Evolutionary conservation across 2,797 vertebrate genomes (phyloP).

Genomic region (Sebastes wilsoni): DNA sequence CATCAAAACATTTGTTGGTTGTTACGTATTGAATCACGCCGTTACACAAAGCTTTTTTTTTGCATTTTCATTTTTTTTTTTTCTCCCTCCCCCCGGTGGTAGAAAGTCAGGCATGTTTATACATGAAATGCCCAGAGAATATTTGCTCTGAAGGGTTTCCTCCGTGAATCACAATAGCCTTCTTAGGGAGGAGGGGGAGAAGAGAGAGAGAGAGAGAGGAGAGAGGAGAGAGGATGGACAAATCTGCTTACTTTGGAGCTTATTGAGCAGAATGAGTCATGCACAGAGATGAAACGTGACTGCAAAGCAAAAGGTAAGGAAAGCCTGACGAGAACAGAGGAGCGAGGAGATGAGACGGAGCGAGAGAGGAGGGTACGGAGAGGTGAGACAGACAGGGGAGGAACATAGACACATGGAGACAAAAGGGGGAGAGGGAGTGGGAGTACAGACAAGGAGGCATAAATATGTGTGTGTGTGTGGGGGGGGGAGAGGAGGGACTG

Average conservation of each 20-base stretch:
- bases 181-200: conserved; percentile 75
- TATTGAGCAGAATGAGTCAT: conserved; percentile 89
- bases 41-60: conserved; percentile 69
- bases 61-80: conserved; percentile 44
- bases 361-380: conserved; percentile 45
- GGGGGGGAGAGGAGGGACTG: neutral
- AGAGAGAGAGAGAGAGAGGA: conserved; percentile 5
- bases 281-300: conserved; percentile 84
- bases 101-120: conserved; percentile 84
- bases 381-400: conserved; percentile 59
- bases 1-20: conserved; percentile 74
- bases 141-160: conserved; percentile 85
- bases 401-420: conserved; percentile 27
- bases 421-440: neutral
- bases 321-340: conserved; percentile 64
- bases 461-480: neutral
- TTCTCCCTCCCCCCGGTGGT: conserved; percentile 58
- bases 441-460: conserved; percentile 32
- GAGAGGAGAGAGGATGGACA: conserved; percentile 75
- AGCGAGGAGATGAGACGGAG: conserved; percentile 47
- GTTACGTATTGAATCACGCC: conserved; percentile 69
- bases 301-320: conserved; percentile 84
- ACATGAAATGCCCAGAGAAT: conserved; percentile 85
- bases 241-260: conserved; percentile 90
- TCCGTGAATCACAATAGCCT: conserved; percentile 87